These are phyloP conservation scores for Aricia agestis DNA, from an alignment of 1,140 invertebrate genomes.

Conservation along the genomic window DNA sequence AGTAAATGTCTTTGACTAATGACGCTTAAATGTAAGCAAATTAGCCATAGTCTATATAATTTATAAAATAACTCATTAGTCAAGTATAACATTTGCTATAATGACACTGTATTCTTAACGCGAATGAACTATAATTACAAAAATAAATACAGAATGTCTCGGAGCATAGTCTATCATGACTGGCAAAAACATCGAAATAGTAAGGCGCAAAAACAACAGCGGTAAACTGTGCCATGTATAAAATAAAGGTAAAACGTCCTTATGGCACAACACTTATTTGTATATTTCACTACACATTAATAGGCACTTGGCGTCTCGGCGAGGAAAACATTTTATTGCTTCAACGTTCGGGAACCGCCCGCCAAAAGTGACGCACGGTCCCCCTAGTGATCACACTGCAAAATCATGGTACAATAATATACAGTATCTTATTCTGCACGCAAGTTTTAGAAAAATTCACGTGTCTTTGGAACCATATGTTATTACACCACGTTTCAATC, in stretches of 20 bases:
- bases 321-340: conserved; percentile 45
- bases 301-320: conserved; percentile 52
- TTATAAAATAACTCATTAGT: no score
- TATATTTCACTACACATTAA: conserved; percentile 52
- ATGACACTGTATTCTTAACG: no score
- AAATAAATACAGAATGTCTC: background rate
- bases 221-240: background rate
- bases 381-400: background rate
- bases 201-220: background rate
- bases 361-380: conserved; percentile 6
- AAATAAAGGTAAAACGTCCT: conserved; percentile 21
- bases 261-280: conserved; percentile 49
- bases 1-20: no score
- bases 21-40: no score
- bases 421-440: background rate
- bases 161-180: background rate
- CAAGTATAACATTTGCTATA: no score
- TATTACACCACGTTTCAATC: background rate
- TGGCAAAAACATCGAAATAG: background rate
- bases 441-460: background rate
- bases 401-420: background rate
- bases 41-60: no score
- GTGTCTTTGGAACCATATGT: background rate
- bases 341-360: background rate
- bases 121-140: background rate